Evolutionary conservation across 2,888 invertebrate genomes (phyloP).

Genomic region (Craniophora ligustri): DNA sequence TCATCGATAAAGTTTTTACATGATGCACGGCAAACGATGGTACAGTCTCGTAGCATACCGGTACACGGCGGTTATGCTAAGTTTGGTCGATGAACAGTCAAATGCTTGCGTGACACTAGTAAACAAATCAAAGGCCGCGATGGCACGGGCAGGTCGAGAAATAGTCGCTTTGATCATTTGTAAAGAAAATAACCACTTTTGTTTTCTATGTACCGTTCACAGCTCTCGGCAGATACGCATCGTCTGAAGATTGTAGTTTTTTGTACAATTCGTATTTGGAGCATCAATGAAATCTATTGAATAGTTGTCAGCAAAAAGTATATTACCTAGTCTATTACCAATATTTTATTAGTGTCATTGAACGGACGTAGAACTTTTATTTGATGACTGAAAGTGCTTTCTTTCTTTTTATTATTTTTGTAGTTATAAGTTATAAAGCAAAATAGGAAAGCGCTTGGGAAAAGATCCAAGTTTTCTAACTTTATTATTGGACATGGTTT

Average conservation of each 20-base stretch:
- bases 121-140: slow-evolving; percentile 70
- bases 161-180: slow-evolving; percentile 64
- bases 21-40: slow-evolving; percentile 7
- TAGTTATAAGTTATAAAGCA: no score
- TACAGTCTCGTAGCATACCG: slow-evolving; percentile 15
- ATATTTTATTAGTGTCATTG: slow-evolving; percentile 1
- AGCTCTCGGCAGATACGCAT: slow-evolving; percentile 51
- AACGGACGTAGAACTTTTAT: background rate
- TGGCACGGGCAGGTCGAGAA: slow-evolving; percentile 70
- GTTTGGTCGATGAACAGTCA: slow-evolving; percentile 65
- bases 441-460: no score
- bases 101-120: slow-evolving; percentile 69
- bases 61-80: slow-evolving; percentile 29
- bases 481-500: background rate
- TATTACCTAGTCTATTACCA: background rate
- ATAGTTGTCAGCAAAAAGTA: background rate
- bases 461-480: background rate
- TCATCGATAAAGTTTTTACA: slow-evolving; percentile 29
- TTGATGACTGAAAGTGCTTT: slow-evolving; percentile 1
- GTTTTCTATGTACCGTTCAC: slow-evolving; percentile 62
- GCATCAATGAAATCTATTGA: slow-evolving; percentile 15
- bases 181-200: slow-evolving; percentile 66
- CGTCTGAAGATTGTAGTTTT: slow-evolving; percentile 18
- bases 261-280: slow-evolving; percentile 1
- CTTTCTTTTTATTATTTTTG: no score